phyloP scores from a whole-genome alignment of 2,888 invertebrate species.

The Epinotia demarniana region DNA sequence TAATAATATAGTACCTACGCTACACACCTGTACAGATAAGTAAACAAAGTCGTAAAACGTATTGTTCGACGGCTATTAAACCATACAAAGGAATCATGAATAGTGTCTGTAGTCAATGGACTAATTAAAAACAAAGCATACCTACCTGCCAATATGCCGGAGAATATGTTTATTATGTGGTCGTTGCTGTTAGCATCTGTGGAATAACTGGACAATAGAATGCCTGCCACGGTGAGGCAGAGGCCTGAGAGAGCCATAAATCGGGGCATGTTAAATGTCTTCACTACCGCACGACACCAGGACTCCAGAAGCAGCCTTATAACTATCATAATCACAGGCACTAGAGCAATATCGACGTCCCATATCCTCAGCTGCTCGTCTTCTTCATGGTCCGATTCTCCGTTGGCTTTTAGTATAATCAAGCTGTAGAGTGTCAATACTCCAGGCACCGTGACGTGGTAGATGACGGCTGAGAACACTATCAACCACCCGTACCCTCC shows the following conservation, averaged over 20 bases:
- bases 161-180: constrained; percentile 78
- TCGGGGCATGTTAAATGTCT: constrained; percentile 84
- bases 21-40: constrained; percentile 35
- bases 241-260: constrained; percentile 84
- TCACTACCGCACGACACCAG: constrained; percentile 84
- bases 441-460: constrained; percentile 86
- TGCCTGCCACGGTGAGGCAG: constrained; percentile 84
- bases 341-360: constrained; percentile 84
- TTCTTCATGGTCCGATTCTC: constrained; percentile 77
- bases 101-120: constrained; percentile 29
- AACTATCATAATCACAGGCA: constrained; percentile 85
- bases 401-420: constrained; percentile 79
- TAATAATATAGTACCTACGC: neutral
- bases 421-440: constrained; percentile 83
- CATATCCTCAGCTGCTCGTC: constrained; percentile 77
- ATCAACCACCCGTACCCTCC: constrained; percentile 89
- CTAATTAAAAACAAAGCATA: constrained; percentile 54
- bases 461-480: constrained; percentile 83
- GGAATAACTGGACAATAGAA: constrained; percentile 80
- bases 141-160: constrained; percentile 84
- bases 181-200: constrained; percentile 76
- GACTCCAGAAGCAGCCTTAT: constrained; percentile 85
- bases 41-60: constrained; percentile 41
- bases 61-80: constrained; percentile 33
- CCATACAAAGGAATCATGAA: constrained; percentile 10